phyloP scores from a whole-genome alignment of 1,140 invertebrate species.

The Oncopodura yosiiana region DNA sequence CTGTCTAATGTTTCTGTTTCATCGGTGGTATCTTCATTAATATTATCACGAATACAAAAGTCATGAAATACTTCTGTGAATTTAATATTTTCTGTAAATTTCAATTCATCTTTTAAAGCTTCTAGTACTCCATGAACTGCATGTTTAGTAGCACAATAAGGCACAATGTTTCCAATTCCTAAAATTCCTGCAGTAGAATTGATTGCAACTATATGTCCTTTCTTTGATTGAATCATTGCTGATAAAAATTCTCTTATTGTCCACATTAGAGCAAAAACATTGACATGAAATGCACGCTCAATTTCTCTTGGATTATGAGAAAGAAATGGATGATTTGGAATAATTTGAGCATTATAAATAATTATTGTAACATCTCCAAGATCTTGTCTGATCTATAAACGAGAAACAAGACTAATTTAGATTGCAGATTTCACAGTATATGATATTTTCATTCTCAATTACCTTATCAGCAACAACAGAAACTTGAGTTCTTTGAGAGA shows the following conservation, averaged over 20 bases:
- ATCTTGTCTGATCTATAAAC: slow-evolving; percentile 12
- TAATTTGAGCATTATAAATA: slow-evolving; percentile 80
- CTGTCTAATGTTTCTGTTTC: background rate
- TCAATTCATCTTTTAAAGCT: slow-evolving; percentile 57
- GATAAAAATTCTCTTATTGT: slow-evolving; percentile 67
- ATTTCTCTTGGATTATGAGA: slow-evolving; percentile 57
- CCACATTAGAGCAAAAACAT: slow-evolving; percentile 71
- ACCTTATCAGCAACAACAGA: slow-evolving; percentile 7
- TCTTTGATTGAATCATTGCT: slow-evolving; percentile 61
- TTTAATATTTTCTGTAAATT: slow-evolving; percentile 52
- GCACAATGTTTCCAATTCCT: slow-evolving; percentile 63
- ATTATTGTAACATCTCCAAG: slow-evolving; percentile 55
- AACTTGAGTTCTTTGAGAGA: slow-evolving; percentile 18
- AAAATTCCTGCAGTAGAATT: slow-evolving; percentile 69
- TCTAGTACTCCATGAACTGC: slow-evolving; percentile 52
- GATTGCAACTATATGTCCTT: slow-evolving; percentile 69
- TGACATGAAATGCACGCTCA: slow-evolving; percentile 61
- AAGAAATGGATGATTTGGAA: slow-evolving; percentile 62
- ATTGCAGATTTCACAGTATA: no score
- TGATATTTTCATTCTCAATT: background rate
- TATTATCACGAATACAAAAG: slow-evolving; percentile 72
- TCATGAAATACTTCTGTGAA: slow-evolving; percentile 70
- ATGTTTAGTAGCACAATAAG: slow-evolving; percentile 74
- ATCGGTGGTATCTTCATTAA: slow-evolving; percentile 47
- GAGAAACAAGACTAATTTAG: background rate